Base-by-base conservation (phyloP, 1,140 invertebrate genomes). In the Drosophila varians region DNA sequence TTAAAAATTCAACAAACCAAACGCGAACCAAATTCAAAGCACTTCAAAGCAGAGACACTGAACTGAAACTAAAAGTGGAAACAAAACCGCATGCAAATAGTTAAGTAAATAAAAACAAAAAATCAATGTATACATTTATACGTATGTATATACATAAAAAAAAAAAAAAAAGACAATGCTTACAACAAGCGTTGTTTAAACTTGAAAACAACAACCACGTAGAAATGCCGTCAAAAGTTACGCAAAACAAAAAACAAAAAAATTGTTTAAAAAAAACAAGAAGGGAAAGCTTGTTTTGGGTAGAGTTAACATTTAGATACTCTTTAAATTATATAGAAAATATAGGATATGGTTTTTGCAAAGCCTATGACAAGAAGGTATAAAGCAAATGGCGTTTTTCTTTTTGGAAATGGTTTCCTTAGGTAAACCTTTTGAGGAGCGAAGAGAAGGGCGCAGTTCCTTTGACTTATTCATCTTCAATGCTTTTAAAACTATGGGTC, bases 1-100 rank as follows among this genome's bases (percentile, higher is more conserved):
- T 84, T 84, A 84, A 84, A 78, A 84, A 84, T 84, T 79, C 75
- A 86, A 77, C 70, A 77, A 77, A 68, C 64, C 48, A 31, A 54
- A 52, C 51, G 73, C 48, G 56, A 73, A 57, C 2, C 16, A 31
- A 46, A 43, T 9, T 28, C n/a, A 36, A 42, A 28, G 49, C 36
- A 47, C 21, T 52, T 58, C 55, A n/a, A 74, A 52, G 42, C 23
- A 52, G 38, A 36, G 38, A 58, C 2, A 21, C 5, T 57, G 55
- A 64, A 74, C 43, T 56, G 60, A 74, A 84, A 66, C 77, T 60
- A 61, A 74, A 77, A 84, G 69, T 73, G 45, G 47, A 61, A 70
- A 54, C 62, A 60, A 42, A n/a, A 23, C 25, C n/a, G n/a, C n/a
- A n/a, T n/a, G n/a, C n/a, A n/a, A 49, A n/a, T 3, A 56, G 14